Conservation (phyloP, 2,888 invertebrate species). For the Epinotia nisella region DNA sequence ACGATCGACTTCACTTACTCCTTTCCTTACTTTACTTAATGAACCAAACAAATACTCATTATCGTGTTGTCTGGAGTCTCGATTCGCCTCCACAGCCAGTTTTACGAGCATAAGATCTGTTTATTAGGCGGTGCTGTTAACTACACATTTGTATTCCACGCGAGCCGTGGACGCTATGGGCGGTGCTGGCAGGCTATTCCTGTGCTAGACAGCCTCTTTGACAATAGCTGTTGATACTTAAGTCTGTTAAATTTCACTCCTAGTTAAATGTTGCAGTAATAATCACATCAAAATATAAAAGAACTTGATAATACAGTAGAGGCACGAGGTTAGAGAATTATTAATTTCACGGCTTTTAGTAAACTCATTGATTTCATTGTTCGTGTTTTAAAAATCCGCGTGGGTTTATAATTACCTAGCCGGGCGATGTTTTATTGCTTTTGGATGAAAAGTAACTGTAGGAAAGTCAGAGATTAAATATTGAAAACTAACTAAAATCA, state of each 20-base stretch:
- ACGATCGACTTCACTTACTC: too few species aligned
- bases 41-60: constrained; percentile 18
- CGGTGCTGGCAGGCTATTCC: constrained; percentile 14
- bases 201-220: constrained; percentile 8
- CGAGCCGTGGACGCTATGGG: background rate
- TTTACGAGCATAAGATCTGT: constrained; percentile 1
- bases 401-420: background rate
- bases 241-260: background rate
- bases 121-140: constrained; percentile 22
- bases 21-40: background rate
- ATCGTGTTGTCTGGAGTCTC: background rate
- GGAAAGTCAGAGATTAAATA: background rate
- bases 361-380: background rate
- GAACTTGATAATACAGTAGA: background rate
- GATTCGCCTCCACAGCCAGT: background rate
- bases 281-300: too few species aligned
- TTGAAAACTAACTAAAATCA: background rate
- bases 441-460: background rate
- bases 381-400: background rate
- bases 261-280: background rate
- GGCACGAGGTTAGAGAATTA: background rate
- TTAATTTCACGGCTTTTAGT: background rate
- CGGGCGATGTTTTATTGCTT: background rate
- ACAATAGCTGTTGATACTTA: constrained; percentile 5
- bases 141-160: constrained; percentile 36